Conservation (phyloP, 2,888 invertebrate species). For the Ashinkailepas kermadecensis region DNA sequence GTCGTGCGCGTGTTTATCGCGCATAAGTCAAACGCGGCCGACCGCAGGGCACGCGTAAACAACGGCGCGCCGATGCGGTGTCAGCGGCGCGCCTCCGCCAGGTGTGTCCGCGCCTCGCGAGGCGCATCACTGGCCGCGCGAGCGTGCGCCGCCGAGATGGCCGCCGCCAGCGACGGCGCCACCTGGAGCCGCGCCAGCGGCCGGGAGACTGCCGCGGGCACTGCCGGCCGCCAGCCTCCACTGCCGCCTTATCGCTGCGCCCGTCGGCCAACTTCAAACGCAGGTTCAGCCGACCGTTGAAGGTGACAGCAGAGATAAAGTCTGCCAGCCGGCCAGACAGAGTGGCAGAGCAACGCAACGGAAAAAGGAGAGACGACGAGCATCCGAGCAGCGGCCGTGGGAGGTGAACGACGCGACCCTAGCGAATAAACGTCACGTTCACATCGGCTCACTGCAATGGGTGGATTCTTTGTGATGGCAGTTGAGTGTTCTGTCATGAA, state of each 20-base stretch:
- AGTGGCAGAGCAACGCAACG: too few species aligned
- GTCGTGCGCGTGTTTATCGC: neutral
- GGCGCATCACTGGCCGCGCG: too few species aligned
- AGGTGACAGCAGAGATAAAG: neutral
- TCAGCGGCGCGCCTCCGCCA: too few species aligned
- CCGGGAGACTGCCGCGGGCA: neutral
- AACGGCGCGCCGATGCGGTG: neutral
- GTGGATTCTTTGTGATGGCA: too few species aligned
- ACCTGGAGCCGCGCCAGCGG: neutral
- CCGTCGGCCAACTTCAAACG: slow-evolving; percentile 10
- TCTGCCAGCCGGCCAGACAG: too few species aligned
- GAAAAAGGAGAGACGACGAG: too few species aligned
- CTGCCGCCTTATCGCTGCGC: neutral
- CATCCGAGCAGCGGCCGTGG: too few species aligned
- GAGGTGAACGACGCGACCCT: too few species aligned
- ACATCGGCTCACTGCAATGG: too few species aligned
- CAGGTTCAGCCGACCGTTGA: neutral
- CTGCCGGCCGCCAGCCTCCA: neutral
- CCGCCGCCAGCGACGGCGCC: neutral
- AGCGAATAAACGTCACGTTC: too few species aligned
- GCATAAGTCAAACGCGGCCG: neutral
- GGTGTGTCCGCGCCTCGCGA: too few species aligned
- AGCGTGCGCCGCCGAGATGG: neutral
- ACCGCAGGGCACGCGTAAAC: neutral
- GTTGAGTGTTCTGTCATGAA: too few species aligned